Base-by-base conservation (phyloP, 2,797 vertebrate genomes). In the Sebastes jordani region DNA sequence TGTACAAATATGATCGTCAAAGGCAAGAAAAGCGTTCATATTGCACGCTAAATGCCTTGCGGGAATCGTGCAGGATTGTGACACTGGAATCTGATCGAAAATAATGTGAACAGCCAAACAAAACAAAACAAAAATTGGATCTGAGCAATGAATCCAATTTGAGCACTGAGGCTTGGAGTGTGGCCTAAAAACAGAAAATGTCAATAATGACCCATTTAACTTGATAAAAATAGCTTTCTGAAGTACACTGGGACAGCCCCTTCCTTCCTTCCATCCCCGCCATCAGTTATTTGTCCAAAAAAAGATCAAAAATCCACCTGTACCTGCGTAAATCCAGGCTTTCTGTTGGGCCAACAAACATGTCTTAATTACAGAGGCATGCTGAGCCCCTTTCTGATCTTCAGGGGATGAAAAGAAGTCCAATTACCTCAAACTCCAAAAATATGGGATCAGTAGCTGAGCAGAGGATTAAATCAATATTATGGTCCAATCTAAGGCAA, bases 401-500 rank as follows among this genome's bases (percentile, higher is more conserved):
- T 81, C 60, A 46, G 36, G 71, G 29, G 62, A 84, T 80, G 55
- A 83, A 86, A 84, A 82, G 74, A 74, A 82, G 77, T 82, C 61
- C 74, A 91, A 90, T 92, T 90, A 88, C 78, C 72, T 71, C 70
- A 14, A 78, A 74, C 77, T 76, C 81, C 60, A 89, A 94, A 92
- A 92, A 88, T 86, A 84, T 66, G 42, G 64, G 82, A 84, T 89
- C 74, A 66, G 82, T 65, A 71, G 63, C 71, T 60, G 65, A 85
- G 85, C 30, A 9, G 82, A 86, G 84, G 89, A 92, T 89, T 87
- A 86, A 92, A 92, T 92, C 86, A 92, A 91, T 93, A 83, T 89
- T 90, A 89, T 63, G 70, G 82, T 74, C 83, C 83, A 88, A 83
- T 91, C 70, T 83, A 66, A 85, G 72, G 88, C 87, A 90, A 85